Conservation (phyloP, 53 echinoderm and acorn worm species). For the Temnopleurus reevesii region DNA sequence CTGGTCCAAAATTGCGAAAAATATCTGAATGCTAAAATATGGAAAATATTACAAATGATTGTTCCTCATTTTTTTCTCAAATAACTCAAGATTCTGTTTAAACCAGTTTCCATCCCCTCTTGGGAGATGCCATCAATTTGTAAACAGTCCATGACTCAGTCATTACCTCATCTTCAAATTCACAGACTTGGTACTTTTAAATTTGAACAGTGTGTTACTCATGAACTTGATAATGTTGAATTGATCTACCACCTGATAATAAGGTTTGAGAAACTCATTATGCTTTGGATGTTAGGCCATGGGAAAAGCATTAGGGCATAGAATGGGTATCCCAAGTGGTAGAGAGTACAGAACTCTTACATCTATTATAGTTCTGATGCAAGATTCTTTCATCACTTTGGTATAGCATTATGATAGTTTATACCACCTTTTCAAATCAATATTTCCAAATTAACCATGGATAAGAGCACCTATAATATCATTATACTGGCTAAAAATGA, state of each 20-base stretch:
- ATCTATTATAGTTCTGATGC: neutral
- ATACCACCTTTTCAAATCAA: neutral
- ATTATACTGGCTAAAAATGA: too few species aligned
- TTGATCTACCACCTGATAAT: neutral
- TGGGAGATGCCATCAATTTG: neutral
- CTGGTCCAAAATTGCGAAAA: too few species aligned
- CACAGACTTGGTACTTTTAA: conserved; percentile 20
- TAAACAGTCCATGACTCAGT: neutral
- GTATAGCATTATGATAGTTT: neutral
- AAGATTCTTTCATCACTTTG: neutral
- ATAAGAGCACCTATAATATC: too few species aligned
- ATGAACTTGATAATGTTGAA: neutral
- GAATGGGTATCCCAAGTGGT: neutral
- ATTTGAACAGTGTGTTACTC: neutral
- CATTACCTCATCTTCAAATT: neutral
- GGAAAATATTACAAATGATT: too few species aligned
- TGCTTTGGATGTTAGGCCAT: neutral
- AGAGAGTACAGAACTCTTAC: neutral
- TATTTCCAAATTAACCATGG: too few species aligned
- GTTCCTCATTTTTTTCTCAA: too few species aligned
- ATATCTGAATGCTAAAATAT: too few species aligned
- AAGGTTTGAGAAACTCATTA: neutral
- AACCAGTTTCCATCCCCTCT: too few species aligned
- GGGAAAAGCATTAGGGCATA: neutral
- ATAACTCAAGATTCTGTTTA: too few species aligned